Evolutionary conservation across 2,113 vertebrate genomes (phyloP).

Genomic region (Melierax canorus): DNA sequence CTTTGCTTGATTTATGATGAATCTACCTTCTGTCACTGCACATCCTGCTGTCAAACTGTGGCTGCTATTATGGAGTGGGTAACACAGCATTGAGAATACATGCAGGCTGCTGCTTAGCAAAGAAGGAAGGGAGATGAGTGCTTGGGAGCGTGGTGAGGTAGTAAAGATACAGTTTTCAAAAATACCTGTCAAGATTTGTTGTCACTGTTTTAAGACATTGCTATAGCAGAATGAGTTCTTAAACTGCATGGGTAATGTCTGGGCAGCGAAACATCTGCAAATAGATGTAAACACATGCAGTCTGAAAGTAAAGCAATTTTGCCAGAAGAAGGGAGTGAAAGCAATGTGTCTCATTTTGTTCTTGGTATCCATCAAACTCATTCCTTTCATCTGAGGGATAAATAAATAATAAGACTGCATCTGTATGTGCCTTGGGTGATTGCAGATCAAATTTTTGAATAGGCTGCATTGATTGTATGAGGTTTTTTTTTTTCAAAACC

Average conservation of each 20-base stretch:
- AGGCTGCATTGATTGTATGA: neutral
- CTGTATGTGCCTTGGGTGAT: neutral
- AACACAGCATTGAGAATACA: neutral
- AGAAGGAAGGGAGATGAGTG: neutral
- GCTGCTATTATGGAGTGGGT: neutral
- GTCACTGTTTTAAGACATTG: neutral
- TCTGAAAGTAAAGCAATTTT: neutral
- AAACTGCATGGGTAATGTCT: neutral
- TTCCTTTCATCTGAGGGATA: neutral
- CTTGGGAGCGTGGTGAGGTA: neutral
- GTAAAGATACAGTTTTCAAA: neutral
- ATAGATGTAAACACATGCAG: fast-evolving
- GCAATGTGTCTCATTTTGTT: neutral
- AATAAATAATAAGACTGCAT: neutral
- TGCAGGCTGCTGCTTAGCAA: neutral
- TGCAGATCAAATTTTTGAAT: neutral
- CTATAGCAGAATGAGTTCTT: neutral
- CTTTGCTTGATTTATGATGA: neutral
- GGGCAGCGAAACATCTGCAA: neutral
- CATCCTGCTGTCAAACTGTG: neutral
- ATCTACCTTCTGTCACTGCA: neutral
- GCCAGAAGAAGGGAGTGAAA: neutral
- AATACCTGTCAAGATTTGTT: neutral
- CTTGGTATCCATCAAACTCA: neutral
- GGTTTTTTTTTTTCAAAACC: neutral